Base-by-base conservation (phyloP, 1,140 invertebrate species). In the Rhysida immarginata region DNA sequence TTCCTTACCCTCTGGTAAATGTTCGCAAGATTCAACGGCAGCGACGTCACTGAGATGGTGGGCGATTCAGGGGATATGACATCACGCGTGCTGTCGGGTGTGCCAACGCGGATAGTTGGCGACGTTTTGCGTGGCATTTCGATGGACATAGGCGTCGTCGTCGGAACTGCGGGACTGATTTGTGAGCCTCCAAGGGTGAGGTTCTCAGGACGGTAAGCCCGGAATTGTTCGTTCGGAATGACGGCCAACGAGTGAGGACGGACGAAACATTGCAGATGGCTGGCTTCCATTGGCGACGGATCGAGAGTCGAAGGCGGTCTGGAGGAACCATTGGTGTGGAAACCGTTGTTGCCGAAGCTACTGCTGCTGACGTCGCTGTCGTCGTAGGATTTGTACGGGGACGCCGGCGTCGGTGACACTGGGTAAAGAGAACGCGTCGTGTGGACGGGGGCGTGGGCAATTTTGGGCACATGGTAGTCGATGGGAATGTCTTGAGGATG, bases 401-500 rank as follows among this genome's bases (percentile, higher is more conserved):
- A 51, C 5, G 49, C 23, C 8, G 24, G 23, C 24, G 49, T 51
- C 24, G 49, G 49, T n/a, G 49, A 51, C 23, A 27, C 49, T 3
- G 49, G 49, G 20, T 26, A 51, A 8, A 27, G 23, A 8, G 13
- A 24, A 11, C 16, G 26, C 3, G 8, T 5, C 26, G 13, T 5
- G 24, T 25, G 49, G 5, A 51, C 49, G 24, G 49, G 24, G 5
- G 49, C 26, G 23, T 51, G 49, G 26, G 23, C 49, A 27, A 81
- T 79, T 68, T 85, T 87, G 18, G 85, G 85, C 55, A 90, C 83
- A 61, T 84, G 85, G 68, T 90, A 90, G 65, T 90, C 84, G 52
- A 90, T 88, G 0, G 87, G 86, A 60, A 87, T 84, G 46, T 88
- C 85, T 71, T 89, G 81, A 62, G 66, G 60, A 44, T 76, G 75